Evolutionary conservation across 2,888 invertebrate species (phyloP).

Genomic region (Papilio elwesi): DNA sequence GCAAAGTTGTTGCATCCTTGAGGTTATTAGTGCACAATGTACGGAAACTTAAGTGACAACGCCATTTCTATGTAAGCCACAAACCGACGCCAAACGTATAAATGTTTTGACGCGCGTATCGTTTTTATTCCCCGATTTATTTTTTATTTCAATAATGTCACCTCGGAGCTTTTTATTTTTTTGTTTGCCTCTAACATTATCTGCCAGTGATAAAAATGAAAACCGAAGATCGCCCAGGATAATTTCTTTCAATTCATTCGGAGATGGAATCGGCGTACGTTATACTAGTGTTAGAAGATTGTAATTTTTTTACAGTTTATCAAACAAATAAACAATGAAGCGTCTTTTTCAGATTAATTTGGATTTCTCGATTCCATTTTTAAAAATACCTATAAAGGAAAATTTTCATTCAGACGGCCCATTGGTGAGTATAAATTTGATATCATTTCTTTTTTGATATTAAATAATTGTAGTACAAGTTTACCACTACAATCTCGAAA

Average conservation of each 20-base stretch:
- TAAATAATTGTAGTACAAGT: not conserved
- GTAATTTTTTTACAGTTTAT: not conserved
- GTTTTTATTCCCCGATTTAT: constrained; percentile 53
- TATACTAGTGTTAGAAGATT: not conserved
- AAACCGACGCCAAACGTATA: constrained; percentile 57
- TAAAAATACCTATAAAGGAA: constrained; percentile 86
- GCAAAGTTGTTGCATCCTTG: constrained; percentile 47
- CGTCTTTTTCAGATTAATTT: constrained; percentile 83
- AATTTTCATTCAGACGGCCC: constrained; percentile 64
- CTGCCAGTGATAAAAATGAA: constrained; percentile 50
- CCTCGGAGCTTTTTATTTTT: constrained; percentile 48
- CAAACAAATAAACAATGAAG: not conserved
- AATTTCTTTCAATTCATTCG: constrained; percentile 82
- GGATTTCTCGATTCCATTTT: constrained; percentile 87
- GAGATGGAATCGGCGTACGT: constrained; percentile 84
- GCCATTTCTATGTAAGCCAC: constrained; percentile 47
- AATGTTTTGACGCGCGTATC: constrained; percentile 55
- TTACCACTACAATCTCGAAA: too few species aligned
- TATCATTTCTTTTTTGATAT: not conserved
- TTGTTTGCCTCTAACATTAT: constrained; percentile 49
- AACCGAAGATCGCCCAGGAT: constrained; percentile 66
- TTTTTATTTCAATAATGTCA: constrained; percentile 46
- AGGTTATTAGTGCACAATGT: constrained; percentile 64
- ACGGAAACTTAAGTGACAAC: constrained; percentile 63
- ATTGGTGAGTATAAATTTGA: constrained; percentile 45